phyloP scores from a whole-genome alignment of 1,140 invertebrate genomes.

The Agrilus planipennis region DNA sequence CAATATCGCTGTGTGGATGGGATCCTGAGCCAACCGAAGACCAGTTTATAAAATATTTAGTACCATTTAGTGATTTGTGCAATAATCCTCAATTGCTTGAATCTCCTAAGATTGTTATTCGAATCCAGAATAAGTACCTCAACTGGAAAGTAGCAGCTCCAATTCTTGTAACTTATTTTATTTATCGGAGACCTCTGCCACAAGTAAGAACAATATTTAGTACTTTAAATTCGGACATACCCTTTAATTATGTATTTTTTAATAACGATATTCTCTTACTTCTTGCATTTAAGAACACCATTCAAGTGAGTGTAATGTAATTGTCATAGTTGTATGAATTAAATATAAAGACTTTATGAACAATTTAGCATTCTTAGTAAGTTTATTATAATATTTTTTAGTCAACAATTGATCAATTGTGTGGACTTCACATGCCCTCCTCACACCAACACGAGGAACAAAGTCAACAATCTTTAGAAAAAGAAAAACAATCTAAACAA shows the following conservation, averaged over 20 bases:
- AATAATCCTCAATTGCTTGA: constrained; percentile 66
- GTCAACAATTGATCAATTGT: constrained; percentile 33
- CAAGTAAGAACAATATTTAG: too few relatives aligned
- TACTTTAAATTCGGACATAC: neutral
- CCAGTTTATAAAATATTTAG: constrained; percentile 60
- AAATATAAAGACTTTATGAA: too few relatives aligned
- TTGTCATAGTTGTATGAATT: too few relatives aligned
- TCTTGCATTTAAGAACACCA: neutral
- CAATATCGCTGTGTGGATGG: constrained; percentile 74
- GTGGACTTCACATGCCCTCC: constrained; percentile 35
- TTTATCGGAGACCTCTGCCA: constrained; percentile 73
- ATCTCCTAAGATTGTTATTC: constrained; percentile 78
- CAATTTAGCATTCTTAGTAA: too few relatives aligned
- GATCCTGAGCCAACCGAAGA: constrained; percentile 49
- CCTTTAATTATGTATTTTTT: neutral
- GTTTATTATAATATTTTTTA: too few relatives aligned
- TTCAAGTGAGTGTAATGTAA: too few relatives aligned
- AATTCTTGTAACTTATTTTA: constrained; percentile 70
- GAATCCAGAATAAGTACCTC: constrained; percentile 77
- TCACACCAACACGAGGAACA: too few relatives aligned
- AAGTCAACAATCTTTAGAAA: constrained; percentile 19
- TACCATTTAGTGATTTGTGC: constrained; percentile 76
- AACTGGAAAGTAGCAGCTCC: constrained; percentile 81
- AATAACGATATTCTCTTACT: neutral
- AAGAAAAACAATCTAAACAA: constrained; percentile 21